These are phyloP conservation scores for Aix galericulata DNA, from an alignment of 2,113 vertebrate species.

Conservation along the genomic window DNA sequence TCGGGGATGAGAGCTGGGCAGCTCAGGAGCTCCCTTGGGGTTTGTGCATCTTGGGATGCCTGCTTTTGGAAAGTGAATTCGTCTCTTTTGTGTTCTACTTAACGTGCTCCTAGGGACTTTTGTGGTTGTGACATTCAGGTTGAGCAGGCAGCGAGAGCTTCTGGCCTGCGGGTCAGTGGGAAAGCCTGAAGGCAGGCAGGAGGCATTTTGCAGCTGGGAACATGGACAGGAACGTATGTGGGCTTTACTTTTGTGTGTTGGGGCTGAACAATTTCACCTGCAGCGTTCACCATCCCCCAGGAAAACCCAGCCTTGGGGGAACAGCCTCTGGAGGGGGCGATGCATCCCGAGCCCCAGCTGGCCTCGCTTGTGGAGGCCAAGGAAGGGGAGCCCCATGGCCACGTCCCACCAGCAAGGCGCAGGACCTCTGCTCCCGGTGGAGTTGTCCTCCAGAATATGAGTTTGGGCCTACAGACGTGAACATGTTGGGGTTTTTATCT, in stretches of 20 bases:
- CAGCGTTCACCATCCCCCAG: background rate
- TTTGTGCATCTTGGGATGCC: background rate
- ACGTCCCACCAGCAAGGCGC: background rate
- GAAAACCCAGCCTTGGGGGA: background rate
- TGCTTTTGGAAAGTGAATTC: background rate
- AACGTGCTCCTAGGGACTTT: background rate
- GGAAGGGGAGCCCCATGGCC: background rate
- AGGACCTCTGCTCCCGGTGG: background rate
- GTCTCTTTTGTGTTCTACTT: background rate
- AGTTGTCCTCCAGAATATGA: background rate
- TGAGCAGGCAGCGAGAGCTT: background rate
- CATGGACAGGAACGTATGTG: background rate
- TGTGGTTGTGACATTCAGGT: background rate
- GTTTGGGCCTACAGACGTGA: background rate
- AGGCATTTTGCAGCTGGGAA: background rate
- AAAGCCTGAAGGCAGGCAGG: background rate
- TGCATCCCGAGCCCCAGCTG: no score
- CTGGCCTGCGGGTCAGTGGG: background rate
- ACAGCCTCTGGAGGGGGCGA: background rate
- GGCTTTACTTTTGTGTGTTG: background rate
- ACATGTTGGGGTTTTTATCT: no score
- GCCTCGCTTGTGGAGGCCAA: no score
- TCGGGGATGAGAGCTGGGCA: background rate
- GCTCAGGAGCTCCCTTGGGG: background rate
- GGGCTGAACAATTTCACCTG: rapidly evolving